Evolutionary conservation across 2,888 invertebrate species (phyloP), one percentile per base, ranked within the genome.

Genomic region (Xanthorhoe designata): DNA sequence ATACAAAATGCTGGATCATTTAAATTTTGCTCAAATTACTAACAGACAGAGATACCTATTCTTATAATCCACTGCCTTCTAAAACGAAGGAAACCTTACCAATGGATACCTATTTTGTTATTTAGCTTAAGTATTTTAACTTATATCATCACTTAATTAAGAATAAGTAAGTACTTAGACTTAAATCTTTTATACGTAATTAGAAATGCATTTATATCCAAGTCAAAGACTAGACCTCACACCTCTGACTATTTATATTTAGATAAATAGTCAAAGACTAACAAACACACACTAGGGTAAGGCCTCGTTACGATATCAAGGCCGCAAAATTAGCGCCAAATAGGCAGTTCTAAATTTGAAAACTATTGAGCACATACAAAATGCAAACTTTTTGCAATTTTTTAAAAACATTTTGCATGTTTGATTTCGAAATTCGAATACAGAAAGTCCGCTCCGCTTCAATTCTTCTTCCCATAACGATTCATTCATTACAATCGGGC

Each of bases 11-110:
- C 59, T 51, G 15, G 42, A 17, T 10, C 13, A 10, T 51, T 51
- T 35, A 47, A 24, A 2, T 18, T 24, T 45, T 42, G 13, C 38
- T 42, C 38, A 38, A 38, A 15, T 17, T 47, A 6, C 3, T 8
- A 47, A 47, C 13, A 17, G 42, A 56, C 1, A 29, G 24, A 19
- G 6, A n/a, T n/a, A 53, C 29, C 52, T 18, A 47, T 56, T 57
- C 9, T n/a, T 15, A 60, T 19, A 18, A 66, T 8, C 68, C 69
- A 70, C 24, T 32, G 47, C 74, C 75, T 77, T 75, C 75, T 75
- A 77, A 73, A 77, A 75, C 76, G 76, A 77, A 77, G 76, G 73
- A 51, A 61, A 60, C 42, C 17, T 49, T 19, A 55, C 17, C 62
- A 19, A 45, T 17, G 38, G 2, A 13, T 42, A 42, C 54, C 38